phyloP scores from a whole-genome alignment of 2,797 vertebrate species.

The Labroides dimidiatus region DNA sequence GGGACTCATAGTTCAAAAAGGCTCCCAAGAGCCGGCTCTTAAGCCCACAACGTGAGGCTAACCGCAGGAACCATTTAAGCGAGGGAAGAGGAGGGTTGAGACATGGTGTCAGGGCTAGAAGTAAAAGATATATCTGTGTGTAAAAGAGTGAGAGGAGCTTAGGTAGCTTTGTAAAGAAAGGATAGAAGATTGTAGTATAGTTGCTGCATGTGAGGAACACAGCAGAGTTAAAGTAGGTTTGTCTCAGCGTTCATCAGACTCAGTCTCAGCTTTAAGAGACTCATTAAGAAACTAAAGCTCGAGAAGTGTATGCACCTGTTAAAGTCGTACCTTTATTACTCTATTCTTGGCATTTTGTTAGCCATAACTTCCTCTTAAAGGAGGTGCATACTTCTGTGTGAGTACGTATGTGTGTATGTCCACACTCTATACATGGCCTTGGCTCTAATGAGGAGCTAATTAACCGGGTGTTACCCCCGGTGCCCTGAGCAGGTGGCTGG shows the following conservation, averaged over 20 bases:
- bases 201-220: slow-evolving; percentile 25
- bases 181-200: slow-evolving; percentile 7
- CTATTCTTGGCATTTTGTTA: slow-evolving; percentile 34
- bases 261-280: not conserved
- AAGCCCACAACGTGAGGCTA: slow-evolving; percentile 65
- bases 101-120: slow-evolving; percentile 43
- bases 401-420: slow-evolving; percentile 34
- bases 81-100: slow-evolving; percentile 30
- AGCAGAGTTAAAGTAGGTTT: slow-evolving; percentile 6
- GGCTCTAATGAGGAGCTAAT: slow-evolving; percentile 80
- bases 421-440: slow-evolving; percentile 48
- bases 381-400: slow-evolving; percentile 18
- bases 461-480: slow-evolving; percentile 75
- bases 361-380: slow-evolving; percentile 16
- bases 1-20: slow-evolving; percentile 64
- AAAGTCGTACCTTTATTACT: slow-evolving; percentile 23
- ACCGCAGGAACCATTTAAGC: slow-evolving; percentile 62
- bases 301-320: slow-evolving; percentile 39
- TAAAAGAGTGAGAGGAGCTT: slow-evolving; percentile 10
- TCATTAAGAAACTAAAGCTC: not conserved
- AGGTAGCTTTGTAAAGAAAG: slow-evolving; percentile 17
- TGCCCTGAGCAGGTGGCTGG: slow-evolving; percentile 79
- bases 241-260: too few species aligned
- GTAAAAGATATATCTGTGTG: slow-evolving; percentile 42
- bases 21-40: slow-evolving; percentile 63